Percentiles rank a stretch among this genome's conserved stretches.
These are phyloP conservation scores for Pseudomyrmex gracilis DNA, from an alignment of 1,140 invertebrate genomes.

Conservation along the genomic window DNA sequence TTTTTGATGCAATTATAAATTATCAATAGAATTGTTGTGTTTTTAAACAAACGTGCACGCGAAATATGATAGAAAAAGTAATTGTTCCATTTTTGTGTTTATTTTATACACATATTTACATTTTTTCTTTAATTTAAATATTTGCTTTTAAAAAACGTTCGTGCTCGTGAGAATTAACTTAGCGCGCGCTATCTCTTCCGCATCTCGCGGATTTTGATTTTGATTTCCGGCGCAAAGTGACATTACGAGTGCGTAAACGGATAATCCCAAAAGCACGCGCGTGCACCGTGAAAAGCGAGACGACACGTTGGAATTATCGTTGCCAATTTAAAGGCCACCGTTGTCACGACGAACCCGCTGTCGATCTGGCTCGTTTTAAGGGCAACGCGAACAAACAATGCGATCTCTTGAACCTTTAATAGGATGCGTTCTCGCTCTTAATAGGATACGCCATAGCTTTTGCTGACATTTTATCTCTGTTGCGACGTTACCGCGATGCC, in stretches of 20 bases:
- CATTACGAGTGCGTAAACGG: slow-evolving; percentile 23
- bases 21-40: background rate
- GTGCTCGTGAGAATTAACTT: no score
- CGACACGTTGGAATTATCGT: slow-evolving; percentile 64
- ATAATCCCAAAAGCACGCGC: no score
- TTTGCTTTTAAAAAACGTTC: no score
- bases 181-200: background rate
- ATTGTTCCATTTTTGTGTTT: no score
- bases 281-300: background rate
- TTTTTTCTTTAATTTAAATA: no score
- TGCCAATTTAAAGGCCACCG: slow-evolving; percentile 79
- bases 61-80: no score
- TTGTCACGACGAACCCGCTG: slow-evolving; percentile 75
- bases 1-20: no score
- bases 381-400: slow-evolving; percentile 71
- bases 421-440: slow-evolving; percentile 79
- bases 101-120: no score
- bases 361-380: slow-evolving; percentile 72
- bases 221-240: slow-evolving; percentile 16
- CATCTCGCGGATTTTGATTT: background rate
- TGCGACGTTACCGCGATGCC: slow-evolving; percentile 70
- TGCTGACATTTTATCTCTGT: slow-evolving; percentile 79
- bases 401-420: slow-evolving; percentile 81
- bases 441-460: slow-evolving; percentile 57
- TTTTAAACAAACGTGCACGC: no score